phyloP scores from a whole-genome alignment of 2,113 vertebrate species.

The Psophia crepitans region DNA sequence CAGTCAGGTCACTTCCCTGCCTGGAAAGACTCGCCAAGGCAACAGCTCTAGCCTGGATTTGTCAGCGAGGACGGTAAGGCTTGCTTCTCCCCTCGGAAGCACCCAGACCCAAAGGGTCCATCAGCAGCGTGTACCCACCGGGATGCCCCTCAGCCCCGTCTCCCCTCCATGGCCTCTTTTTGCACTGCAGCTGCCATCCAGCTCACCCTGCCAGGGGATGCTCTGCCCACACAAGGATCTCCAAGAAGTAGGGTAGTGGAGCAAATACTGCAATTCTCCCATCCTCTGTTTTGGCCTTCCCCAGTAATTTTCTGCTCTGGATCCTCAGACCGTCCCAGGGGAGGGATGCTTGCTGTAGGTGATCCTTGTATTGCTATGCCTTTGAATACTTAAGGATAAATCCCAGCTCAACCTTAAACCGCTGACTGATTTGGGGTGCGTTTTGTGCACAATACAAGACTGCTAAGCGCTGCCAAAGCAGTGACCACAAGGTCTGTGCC shows the following conservation, averaged over 20 bases:
- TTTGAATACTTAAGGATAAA: not conserved
- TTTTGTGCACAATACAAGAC: not conserved
- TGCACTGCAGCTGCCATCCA: fast-evolving
- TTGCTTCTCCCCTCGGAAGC: not conserved
- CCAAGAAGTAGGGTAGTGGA: not conserved
- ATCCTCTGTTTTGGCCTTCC: not conserved
- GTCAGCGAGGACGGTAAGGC: not conserved
- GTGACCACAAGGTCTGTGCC: not conserved
- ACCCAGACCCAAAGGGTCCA: not conserved
- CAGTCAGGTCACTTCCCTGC: not conserved
- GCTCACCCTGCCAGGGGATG: too few relatives aligned
- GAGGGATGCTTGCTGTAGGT: not conserved
- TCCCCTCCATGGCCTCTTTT: fast-evolving
- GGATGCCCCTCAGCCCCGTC: not conserved
- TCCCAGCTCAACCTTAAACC: not conserved
- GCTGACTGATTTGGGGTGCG: not conserved
- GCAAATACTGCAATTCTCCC: not conserved
- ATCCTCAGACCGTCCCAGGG: not conserved
- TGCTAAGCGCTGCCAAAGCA: not conserved
- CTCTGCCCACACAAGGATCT: not conserved
- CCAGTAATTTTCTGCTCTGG: not conserved
- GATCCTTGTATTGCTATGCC: not conserved
- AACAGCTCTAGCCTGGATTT: not conserved
- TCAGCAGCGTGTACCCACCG: not conserved
- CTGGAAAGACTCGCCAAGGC: not conserved